phyloP scores from a whole-genome alignment of 2,797 vertebrate genomes.

The Lepilemur ruficaudatus region DNA sequence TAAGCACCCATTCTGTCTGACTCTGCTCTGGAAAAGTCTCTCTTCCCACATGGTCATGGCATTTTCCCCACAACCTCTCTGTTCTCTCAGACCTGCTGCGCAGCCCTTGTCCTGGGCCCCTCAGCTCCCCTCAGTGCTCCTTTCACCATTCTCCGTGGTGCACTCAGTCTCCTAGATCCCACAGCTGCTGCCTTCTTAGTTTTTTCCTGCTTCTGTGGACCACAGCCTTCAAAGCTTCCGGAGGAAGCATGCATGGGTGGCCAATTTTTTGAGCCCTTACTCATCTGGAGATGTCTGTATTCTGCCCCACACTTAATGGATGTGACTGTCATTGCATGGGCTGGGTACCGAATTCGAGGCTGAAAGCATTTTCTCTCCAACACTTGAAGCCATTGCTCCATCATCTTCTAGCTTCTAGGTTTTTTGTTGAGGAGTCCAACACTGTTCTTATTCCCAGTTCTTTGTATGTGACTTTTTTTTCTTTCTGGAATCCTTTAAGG shows the following conservation, averaged over 20 bases:
- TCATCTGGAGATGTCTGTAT: background rate
- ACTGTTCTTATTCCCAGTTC: background rate
- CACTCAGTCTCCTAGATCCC: background rate
- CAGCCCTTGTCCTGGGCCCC: background rate
- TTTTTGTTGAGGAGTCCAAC: background rate
- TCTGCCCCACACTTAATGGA: background rate
- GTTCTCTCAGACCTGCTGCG: background rate
- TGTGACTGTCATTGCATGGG: background rate
- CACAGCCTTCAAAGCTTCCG: background rate
- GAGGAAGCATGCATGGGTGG: background rate
- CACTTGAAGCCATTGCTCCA: background rate
- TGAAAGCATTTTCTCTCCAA: background rate
- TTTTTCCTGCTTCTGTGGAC: background rate
- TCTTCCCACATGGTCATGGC: background rate
- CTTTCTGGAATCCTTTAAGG: background rate
- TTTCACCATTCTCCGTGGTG: rapidly evolving
- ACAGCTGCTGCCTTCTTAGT: background rate
- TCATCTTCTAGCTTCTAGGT: background rate
- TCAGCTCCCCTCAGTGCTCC: background rate
- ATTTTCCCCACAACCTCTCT: background rate
- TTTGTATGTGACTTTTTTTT: background rate
- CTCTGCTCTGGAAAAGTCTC: background rate
- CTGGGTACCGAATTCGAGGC: background rate
- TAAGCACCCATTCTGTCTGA: background rate
- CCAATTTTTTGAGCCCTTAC: background rate